A percentile compares a stretch with the other conserved stretches of the same genome.
These are phyloP conservation scores for Carduelis carduelis DNA, from an alignment of 2,797 vertebrate genomes.

Conservation along the genomic window DNA sequence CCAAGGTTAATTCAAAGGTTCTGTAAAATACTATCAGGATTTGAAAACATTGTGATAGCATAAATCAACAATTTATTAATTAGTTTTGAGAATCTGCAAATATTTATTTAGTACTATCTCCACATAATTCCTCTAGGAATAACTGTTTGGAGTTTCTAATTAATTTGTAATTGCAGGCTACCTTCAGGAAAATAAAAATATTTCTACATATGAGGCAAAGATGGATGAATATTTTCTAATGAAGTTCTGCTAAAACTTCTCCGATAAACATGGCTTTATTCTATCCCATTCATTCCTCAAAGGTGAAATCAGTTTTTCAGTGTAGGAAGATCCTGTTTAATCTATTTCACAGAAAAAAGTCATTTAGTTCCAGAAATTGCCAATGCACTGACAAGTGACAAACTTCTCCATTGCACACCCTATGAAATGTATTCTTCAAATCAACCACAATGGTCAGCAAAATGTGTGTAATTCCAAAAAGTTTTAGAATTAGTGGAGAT, in stretches of 20 bases:
- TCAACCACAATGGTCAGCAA: neutral
- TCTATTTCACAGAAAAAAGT: neutral
- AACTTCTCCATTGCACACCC: neutral
- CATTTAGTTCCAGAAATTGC: neutral
- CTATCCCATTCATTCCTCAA: neutral
- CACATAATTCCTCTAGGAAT: neutral
- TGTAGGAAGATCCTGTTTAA: neutral
- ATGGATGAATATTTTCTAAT: neutral
- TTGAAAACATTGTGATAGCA: neutral
- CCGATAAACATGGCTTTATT: neutral
- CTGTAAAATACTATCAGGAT: neutral
- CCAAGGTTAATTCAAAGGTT: neutral
- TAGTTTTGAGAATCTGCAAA: neutral
- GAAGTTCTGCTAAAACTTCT: neutral
- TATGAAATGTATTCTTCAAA: neutral
- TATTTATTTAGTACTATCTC: constrained; percentile 1
- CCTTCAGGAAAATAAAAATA: neutral
- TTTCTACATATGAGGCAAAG: neutral
- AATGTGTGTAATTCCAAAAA: neutral
- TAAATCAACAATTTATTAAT: constrained; percentile 3
- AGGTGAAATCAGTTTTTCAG: neutral
- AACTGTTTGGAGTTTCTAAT: neutral
- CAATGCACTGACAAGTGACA: neutral
- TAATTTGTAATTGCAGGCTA: neutral
- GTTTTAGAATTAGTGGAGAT: neutral